A percentile compares a stretch with the other conserved stretches of the same genome.
Conservation (phyloP, 2,888 invertebrate species). For the Crepidodera aurea region DNA sequence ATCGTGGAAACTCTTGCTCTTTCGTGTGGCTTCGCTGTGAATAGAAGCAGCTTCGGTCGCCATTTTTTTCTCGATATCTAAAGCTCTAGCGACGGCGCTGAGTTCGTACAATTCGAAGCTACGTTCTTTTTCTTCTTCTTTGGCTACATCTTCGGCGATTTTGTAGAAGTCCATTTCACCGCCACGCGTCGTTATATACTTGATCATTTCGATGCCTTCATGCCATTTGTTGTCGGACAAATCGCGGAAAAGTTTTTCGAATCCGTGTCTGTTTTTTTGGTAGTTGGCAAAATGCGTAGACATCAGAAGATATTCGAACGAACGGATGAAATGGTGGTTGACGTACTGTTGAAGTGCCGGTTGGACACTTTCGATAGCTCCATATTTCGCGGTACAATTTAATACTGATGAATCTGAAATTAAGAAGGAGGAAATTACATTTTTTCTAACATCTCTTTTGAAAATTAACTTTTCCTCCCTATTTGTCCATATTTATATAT, state of each 20-base stretch:
- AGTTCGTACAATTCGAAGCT: slow-evolving; percentile 71
- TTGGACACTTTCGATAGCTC: slow-evolving; percentile 65
- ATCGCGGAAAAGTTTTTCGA: slow-evolving; percentile 76
- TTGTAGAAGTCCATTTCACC: slow-evolving; percentile 66
- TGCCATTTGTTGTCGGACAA: slow-evolving; percentile 80
- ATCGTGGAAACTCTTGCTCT: slow-evolving; percentile 68
- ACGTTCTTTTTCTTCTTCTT: slow-evolving; percentile 54
- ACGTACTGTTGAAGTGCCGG: slow-evolving; percentile 66
- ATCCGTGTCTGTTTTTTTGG: slow-evolving; percentile 78
- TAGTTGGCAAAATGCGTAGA: slow-evolving; percentile 81
- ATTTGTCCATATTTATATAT: too few relatives aligned
- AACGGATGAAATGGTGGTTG: slow-evolving; percentile 73
- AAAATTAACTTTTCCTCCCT: too few relatives aligned
- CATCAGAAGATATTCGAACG: slow-evolving; percentile 78
- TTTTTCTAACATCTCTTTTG: too few relatives aligned
- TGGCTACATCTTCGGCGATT: slow-evolving; percentile 50
- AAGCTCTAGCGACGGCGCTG: slow-evolving; percentile 74
- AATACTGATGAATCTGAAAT: slow-evolving; percentile 48
- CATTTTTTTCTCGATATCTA: slow-evolving; percentile 78
- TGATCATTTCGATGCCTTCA: slow-evolving; percentile 77
- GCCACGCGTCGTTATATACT: slow-evolving; percentile 80
- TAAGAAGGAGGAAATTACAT: too few relatives aligned
- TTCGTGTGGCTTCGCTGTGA: slow-evolving; percentile 70
- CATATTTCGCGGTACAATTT: slow-evolving; percentile 73
- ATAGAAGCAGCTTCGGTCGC: slow-evolving; percentile 73